A percentile compares a stretch with the other conserved stretches of the same genome.
Conservation (phyloP, 2,888 invertebrate species). For the Lysandra coridon region DNA sequence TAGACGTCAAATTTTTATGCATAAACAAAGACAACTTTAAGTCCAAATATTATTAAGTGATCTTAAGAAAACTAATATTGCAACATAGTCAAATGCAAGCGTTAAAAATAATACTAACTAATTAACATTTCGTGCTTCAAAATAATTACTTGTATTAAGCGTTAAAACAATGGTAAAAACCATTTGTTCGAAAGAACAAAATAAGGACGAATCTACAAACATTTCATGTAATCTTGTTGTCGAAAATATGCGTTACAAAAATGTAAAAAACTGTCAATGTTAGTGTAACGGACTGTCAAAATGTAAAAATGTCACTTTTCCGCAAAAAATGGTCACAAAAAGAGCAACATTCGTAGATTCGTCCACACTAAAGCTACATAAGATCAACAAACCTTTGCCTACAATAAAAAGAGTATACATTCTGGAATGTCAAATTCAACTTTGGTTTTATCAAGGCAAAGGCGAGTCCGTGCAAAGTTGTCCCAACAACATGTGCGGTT, state of each 20-base stretch:
- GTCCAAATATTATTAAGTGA: slow-evolving; percentile 1
- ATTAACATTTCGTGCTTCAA: slow-evolving; percentile 43
- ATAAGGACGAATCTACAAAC: slow-evolving; percentile 15
- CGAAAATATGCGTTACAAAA: not conserved
- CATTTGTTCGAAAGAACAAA: slow-evolving; percentile 45
- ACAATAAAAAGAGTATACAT: slow-evolving; percentile 30
- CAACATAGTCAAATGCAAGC: slow-evolving; percentile 42
- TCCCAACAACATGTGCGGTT: not conserved
- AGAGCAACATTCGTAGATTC: slow-evolving; percentile 5
- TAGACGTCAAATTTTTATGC: not conserved
- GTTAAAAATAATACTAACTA: slow-evolving; percentile 40
- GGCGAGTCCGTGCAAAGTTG: slow-evolving; percentile 33
- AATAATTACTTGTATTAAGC: slow-evolving; percentile 39
- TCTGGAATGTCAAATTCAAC: slow-evolving; percentile 17
- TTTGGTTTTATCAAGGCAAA: slow-evolving; percentile 32
- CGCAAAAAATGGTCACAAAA: not conserved
- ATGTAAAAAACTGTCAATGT: not conserved
- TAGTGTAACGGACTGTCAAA: not conserved
- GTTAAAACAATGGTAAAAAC: slow-evolving; percentile 48
- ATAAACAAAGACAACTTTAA: not conserved
- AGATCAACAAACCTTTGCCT: slow-evolving; percentile 28
- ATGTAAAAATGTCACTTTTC: not conserved
- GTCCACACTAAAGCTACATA: slow-evolving; percentile 24
- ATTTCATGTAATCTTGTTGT: not conserved
- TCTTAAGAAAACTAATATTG: slow-evolving; percentile 38